Evolutionary conservation across 2,888 invertebrate species (phyloP), one percentile per base, ranked within the genome.

Genomic region (Heliconius charithonia): DNA sequence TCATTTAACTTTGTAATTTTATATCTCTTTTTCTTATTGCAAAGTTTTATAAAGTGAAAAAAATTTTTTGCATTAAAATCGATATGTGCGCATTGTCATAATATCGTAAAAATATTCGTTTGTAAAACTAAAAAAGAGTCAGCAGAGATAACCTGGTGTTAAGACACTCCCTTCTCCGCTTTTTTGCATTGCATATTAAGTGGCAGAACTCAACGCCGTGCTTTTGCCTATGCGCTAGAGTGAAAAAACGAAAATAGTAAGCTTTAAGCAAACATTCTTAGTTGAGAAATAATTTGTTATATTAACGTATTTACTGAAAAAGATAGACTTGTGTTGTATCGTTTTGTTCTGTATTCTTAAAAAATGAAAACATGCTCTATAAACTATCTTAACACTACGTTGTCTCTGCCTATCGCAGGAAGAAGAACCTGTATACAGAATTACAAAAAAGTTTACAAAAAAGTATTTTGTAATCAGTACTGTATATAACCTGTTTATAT

Each of bases 1-100:
- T 80, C 41, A 73, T 80, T 56, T 69, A 29, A 70, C 41, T 63
- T 63, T 29, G 67, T 12, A 13, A 22, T 62, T 76, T 76, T 70
- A 22, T 22, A 22, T 62, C 62, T 59, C 16, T 71, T 29, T 29
- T 32, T 13, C 13, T 70, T 70, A 6, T 10, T 29, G 12, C 12
- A 29, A 29, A 56, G 63, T 63, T 6, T 62, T 25, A 25, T 27
- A 1, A 25, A 27, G 0, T 13, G 16, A 27, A 29, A 19, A 27
- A 63, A 27, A 3, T 13, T 27, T 56, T 9, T 56, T 56, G 22
- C 22, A 22, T 59, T 51, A 51, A 51, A 51, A 51, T 45, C 6
- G 45, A 45, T 16, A 45, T 45, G 45, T 45, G 16, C n/a, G n/a
- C n/a, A 45, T 45, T 45, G 45, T 16, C 45, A 45, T 45, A 16